These are phyloP conservation scores for Sisyra nigra DNA, from an alignment of 2,888 invertebrate species.

Conservation along the genomic window DNA sequence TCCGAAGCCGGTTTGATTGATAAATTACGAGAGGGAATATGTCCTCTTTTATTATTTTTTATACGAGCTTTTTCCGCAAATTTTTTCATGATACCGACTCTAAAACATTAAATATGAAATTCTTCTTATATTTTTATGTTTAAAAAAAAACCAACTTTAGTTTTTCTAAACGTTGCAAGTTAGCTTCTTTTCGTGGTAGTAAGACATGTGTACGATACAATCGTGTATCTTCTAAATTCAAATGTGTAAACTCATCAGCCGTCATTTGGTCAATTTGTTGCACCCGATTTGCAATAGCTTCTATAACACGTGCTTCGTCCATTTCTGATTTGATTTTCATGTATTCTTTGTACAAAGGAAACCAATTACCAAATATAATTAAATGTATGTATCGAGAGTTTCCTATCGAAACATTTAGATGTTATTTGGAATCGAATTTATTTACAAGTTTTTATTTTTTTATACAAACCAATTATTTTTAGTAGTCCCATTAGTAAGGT, in stretches of 20 bases:
- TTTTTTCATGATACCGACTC: no score
- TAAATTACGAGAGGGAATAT: no score
- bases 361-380: conserved; percentile 15
- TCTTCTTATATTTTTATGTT: no score
- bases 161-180: conserved; percentile 11
- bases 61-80: no score
- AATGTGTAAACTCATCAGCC: conserved; percentile 14
- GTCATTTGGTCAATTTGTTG: conserved; percentile 15
- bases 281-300: conserved; percentile 12
- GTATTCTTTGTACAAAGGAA: conserved; percentile 14
- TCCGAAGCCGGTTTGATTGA: no score
- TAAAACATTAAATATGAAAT: no score
- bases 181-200: conserved; percentile 14
- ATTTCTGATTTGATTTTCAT: conserved; percentile 12
- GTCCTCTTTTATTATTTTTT: no score
- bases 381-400: conserved; percentile 20
- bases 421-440: conserved; percentile 16
- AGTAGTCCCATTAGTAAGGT: conserved; percentile 18
- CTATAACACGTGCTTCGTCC: conserved; percentile 10
- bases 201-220: conserved; percentile 15
- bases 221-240: conserved; percentile 13
- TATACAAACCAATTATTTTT: conserved; percentile 14
- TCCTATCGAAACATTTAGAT: conserved; percentile 15
- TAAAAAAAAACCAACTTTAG: conserved; percentile 11
- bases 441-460: no score